These are phyloP conservation scores for Odobenus rosmarus DNA, from an alignment of 2,113 vertebrate species.

Conservation along the genomic window DNA sequence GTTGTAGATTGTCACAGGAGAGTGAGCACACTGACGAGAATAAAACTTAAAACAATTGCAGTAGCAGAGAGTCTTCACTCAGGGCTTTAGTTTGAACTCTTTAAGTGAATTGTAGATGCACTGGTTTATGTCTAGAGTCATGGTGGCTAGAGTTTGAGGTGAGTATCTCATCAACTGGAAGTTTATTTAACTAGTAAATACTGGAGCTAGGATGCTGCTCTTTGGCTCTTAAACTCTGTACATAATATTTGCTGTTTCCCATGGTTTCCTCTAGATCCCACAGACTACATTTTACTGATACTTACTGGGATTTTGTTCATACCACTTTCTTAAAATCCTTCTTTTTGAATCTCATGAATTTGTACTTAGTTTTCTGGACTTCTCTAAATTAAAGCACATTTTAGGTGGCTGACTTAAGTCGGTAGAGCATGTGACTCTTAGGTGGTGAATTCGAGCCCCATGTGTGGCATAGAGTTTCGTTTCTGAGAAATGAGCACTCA, in stretches of 20 bases:
- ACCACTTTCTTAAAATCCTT: neutral
- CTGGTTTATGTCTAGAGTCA: neutral
- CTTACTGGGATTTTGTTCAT: neutral
- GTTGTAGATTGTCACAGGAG: neutral
- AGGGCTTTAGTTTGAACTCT: neutral
- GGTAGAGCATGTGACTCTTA: neutral
- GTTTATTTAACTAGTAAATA: neutral
- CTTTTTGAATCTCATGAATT: neutral
- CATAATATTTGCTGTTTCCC: neutral
- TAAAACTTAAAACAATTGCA: neutral
- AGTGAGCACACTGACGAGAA: neutral
- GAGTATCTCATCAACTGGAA: neutral
- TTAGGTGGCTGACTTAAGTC: neutral
- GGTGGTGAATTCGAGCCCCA: neutral
- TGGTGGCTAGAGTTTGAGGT: neutral
- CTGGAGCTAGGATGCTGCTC: neutral
- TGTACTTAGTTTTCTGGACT: neutral
- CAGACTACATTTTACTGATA: neutral
- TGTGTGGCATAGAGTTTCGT: neutral
- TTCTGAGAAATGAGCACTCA: neutral
- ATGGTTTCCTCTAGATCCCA: neutral
- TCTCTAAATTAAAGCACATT: neutral
- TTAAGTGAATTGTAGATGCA: neutral
- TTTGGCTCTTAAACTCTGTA: neutral
- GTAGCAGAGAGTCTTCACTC: neutral